Percentiles rank a stretch among this genome's conserved stretches.
phyloP scores from a whole-genome alignment of 2,888 invertebrate genomes.

The Macroteleia sp. region DNA sequence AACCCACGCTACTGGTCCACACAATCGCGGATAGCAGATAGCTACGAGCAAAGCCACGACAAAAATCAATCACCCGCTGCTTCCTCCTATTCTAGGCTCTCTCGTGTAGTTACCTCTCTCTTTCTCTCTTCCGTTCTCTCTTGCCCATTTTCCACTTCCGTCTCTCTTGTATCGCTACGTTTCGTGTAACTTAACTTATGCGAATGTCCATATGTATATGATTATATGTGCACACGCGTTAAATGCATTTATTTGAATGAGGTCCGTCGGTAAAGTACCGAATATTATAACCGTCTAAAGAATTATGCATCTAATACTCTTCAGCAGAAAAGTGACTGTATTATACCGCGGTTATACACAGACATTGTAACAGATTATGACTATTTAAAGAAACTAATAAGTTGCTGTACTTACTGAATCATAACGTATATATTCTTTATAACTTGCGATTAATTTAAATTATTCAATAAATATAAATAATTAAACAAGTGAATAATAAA shows the following conservation, averaged over 20 bases:
- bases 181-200: slow-evolving; percentile 51
- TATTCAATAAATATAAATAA: too few species aligned
- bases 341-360: too few species aligned
- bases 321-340: too few species aligned
- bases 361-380: too few species aligned
- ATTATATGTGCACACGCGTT: slow-evolving; percentile 11
- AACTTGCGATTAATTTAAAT: too few species aligned
- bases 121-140: slow-evolving; percentile 33
- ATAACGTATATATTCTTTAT: too few species aligned
- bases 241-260: slow-evolving; percentile 1
- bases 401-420: too few species aligned
- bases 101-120: slow-evolving; percentile 27
- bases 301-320: not conserved
- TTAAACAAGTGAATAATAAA: too few species aligned
- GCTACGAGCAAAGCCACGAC: slow-evolving; percentile 82
- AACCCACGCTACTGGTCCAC: slow-evolving; percentile 73
- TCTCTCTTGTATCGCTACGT: slow-evolving; percentile 45
- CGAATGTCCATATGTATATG: slow-evolving; percentile 27
- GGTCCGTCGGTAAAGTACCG: not conserved
- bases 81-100: slow-evolving; percentile 69
- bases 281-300: not conserved
- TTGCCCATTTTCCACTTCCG: slow-evolving; percentile 53
- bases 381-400: too few species aligned
- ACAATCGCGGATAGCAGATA: slow-evolving; percentile 78
- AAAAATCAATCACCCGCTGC: slow-evolving; percentile 83